Evolutionary conservation across 2,888 invertebrate genomes (phyloP).

Genomic region (Aphidoletes aphidimyza): DNA sequence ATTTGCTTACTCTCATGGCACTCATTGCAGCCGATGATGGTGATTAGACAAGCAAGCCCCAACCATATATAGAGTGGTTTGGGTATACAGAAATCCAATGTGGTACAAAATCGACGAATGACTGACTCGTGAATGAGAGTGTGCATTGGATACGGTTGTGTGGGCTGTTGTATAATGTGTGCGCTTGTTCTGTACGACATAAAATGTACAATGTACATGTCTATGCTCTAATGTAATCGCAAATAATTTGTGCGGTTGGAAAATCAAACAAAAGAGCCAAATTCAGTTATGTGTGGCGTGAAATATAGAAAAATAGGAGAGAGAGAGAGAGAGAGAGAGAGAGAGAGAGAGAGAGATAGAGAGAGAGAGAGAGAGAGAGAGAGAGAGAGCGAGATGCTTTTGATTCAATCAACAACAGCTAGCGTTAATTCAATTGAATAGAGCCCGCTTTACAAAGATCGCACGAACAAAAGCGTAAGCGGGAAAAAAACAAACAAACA

Average conservation of each 20-base stretch:
- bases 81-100: not conserved
- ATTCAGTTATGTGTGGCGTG: constrained; percentile 13
- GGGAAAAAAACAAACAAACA: not conserved
- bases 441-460: not conserved
- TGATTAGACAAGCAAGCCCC: not conserved
- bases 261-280: constrained; percentile 30
- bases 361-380: not conserved
- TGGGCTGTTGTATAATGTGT: constrained; percentile 34
- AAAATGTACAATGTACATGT: too few species aligned
- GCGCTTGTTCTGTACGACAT: too few species aligned
- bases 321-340: not conserved
- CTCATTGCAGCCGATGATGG: not conserved
- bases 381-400: not conserved
- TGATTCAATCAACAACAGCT: not conserved
- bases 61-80: not conserved
- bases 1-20: not conserved
- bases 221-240: not conserved
- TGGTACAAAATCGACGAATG: constrained; percentile 25
- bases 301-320: constrained; percentile 2
- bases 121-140: constrained; percentile 37
- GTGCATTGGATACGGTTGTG: not conserved
- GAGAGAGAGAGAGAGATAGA: not conserved
- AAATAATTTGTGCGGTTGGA: constrained; percentile 13
- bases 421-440: not conserved
- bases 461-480: not conserved